A percentile compares a stretch with the other conserved stretches of the same genome.
These are phyloP conservation scores for Diorhabda carinulata DNA, from an alignment of 1,140 invertebrate genomes.

Conservation along the genomic window DNA sequence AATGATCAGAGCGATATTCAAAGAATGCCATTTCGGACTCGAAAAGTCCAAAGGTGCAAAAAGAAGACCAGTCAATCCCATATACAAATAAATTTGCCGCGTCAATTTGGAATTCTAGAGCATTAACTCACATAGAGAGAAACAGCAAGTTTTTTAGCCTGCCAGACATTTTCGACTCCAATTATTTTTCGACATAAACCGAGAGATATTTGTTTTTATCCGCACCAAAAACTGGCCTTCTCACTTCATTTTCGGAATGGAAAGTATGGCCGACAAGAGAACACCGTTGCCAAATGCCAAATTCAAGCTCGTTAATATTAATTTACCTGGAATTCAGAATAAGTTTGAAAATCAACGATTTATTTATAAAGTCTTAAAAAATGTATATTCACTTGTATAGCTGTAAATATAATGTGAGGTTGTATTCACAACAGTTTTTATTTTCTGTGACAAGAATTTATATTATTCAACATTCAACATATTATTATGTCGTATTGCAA, in stretches of 20 bases:
- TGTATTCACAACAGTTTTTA: no score
- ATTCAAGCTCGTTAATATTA: no score
- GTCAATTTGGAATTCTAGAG: constrained; percentile 42
- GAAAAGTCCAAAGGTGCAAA: constrained; percentile 22
- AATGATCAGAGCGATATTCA: constrained; percentile 4
- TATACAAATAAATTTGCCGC: constrained; percentile 38
- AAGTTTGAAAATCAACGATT: no score
- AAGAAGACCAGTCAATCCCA: constrained; percentile 30
- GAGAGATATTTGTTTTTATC: constrained; percentile 37
- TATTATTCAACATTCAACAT: no score
- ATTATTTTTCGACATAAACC: constrained; percentile 41
- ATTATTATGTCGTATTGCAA: no score
- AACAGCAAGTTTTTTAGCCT: constrained; percentile 35
- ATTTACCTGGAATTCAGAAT: no score
- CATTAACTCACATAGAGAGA: constrained; percentile 38
- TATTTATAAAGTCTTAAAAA: no score
- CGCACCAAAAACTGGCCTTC: constrained; percentile 35
- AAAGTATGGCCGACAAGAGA: background rate
- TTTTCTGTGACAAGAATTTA: no score
- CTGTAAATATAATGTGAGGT: no score
- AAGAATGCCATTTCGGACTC: constrained; percentile 19
- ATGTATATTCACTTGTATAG: no score
- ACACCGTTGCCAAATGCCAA: no score
- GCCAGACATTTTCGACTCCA: constrained; percentile 36
- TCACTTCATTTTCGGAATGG: constrained; percentile 31